Percentiles rank a stretch among this genome's conserved stretches.
Conservation (phyloP, 2,888 invertebrate genomes). For the Dioctria rufipes region DNA sequence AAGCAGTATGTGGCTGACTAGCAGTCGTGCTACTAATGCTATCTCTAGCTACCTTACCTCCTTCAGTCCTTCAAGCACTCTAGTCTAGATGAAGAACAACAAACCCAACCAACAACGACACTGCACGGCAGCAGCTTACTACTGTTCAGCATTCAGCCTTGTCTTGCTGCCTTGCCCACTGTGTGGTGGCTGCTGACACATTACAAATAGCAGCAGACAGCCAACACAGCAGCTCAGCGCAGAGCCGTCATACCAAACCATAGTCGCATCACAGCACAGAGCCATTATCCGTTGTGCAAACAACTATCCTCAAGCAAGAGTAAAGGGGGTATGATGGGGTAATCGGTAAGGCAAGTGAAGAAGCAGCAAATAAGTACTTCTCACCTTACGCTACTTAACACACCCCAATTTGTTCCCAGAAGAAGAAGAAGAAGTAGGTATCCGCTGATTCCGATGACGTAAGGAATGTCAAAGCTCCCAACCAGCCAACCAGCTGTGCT, state of each 20-base stretch:
- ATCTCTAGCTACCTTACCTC: no score
- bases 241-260: neutral
- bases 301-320: neutral
- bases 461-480: conserved; percentile 43
- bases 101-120: no score
- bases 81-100: no score
- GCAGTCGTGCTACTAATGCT: no score
- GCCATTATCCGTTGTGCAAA: conserved; percentile 29
- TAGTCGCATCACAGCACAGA: neutral
- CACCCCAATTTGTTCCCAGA: conserved; percentile 29
- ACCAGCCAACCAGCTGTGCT: conserved; percentile 16
- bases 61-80: no score
- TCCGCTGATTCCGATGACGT: conserved; percentile 44
- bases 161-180: neutral
- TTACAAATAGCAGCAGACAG: conserved; percentile 28
- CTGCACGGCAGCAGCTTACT: no score
- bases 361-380: conserved; percentile 46
- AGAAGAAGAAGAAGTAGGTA: neutral
- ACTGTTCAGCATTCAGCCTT: neutral
- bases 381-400: conserved; percentile 47
- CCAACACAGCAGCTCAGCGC: neutral
- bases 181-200: neutral
- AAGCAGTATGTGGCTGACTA: no score
- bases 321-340: neutral
- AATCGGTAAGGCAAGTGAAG: conserved; percentile 34